Evolutionary conservation across 1,140 invertebrate species (phyloP).

Genomic region (Holotrichia oblita): DNA sequence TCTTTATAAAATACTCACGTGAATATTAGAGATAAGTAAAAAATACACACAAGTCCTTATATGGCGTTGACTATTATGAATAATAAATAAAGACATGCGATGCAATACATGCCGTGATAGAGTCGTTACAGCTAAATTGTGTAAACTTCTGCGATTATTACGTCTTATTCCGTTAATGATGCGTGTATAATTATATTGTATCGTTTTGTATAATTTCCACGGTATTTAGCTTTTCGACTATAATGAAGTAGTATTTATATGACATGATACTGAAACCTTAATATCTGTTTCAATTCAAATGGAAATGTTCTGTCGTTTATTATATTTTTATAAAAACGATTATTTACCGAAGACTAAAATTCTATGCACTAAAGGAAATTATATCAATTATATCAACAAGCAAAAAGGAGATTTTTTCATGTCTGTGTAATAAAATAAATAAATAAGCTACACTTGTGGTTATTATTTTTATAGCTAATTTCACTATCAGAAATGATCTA

Average conservation of each 20-base stretch:
- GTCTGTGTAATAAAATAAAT: too few relatives aligned
- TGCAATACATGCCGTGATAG: neutral
- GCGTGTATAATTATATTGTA: constrained; percentile 3
- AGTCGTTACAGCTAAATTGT: neutral
- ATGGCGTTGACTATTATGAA: neutral
- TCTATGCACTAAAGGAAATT: too few relatives aligned
- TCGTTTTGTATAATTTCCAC: constrained; percentile 11
- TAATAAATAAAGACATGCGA: constrained; percentile 13
- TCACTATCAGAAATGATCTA: too few relatives aligned
- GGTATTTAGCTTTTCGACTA: neutral
- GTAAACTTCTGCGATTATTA: constrained; percentile 9
- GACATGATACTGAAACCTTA: too few relatives aligned
- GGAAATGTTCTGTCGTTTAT: too few relatives aligned
- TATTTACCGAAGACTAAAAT: too few relatives aligned
- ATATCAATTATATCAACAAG: too few relatives aligned
- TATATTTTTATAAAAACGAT: too few relatives aligned
- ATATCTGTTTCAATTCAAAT: too few relatives aligned
- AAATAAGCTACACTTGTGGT: too few relatives aligned
- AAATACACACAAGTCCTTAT: constrained; percentile 8
- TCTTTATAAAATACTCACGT: neutral
- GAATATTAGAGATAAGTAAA: neutral
- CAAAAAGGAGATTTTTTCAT: too few relatives aligned
- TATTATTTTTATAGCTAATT: too few relatives aligned
- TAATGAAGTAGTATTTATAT: neutral
- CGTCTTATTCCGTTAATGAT: neutral